Conservation (phyloP, 2,113 vertebrate species). For the Halcyon malimbica region DNA sequence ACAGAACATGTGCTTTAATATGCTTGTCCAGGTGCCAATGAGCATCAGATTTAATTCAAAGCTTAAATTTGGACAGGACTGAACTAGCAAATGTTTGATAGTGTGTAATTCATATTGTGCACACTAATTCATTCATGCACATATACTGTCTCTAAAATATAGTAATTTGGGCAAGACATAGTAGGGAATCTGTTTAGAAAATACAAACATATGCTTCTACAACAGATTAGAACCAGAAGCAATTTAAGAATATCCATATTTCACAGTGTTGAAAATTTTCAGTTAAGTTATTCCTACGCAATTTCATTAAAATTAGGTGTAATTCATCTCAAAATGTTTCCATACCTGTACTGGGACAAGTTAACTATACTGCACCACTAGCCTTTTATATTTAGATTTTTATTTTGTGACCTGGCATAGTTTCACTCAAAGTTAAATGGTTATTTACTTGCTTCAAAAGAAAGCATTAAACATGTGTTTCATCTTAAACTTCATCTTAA, state of each 20-base stretch:
- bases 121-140: neutral
- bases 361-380: neutral
- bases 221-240: neutral
- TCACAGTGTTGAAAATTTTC: neutral
- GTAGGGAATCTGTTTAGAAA: neutral
- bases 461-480: neutral
- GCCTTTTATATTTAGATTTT: neutral
- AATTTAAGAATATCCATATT: neutral
- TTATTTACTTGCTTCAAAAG: neutral
- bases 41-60: neutral
- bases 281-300: neutral
- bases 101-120: neutral
- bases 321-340: neutral
- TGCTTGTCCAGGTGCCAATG: neutral
- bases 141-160: neutral
- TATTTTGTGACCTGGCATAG: neutral
- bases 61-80: neutral
- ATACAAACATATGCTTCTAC: neutral
- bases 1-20: neutral
- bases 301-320: neutral
- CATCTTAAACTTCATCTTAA: neutral
- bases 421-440: neutral
- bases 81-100: neutral
- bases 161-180: neutral
- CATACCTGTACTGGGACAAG: neutral